These are phyloP conservation scores for Pteronotus mesoamericanus DNA, from an alignment of 2,797 vertebrate genomes.

Conservation along the genomic window DNA sequence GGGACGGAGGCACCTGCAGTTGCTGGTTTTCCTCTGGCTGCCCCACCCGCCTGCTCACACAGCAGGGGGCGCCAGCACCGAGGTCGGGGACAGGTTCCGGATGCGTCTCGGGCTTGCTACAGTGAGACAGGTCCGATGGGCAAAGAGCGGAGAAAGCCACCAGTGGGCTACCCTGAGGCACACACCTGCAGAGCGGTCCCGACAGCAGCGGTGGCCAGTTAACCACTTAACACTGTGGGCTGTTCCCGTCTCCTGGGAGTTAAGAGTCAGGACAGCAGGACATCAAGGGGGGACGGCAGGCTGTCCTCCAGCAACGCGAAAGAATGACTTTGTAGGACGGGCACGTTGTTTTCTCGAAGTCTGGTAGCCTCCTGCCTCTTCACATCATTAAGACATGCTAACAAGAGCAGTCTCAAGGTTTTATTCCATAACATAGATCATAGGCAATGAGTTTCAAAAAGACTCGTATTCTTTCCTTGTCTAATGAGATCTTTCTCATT, in stretches of 20 bases:
- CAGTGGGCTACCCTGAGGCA: neutral
- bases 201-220: accelerated
- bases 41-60: neutral
- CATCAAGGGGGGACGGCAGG: neutral
- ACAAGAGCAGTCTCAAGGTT: neutral
- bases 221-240: neutral
- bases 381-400: neutral
- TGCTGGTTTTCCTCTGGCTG: neutral
- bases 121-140: neutral
- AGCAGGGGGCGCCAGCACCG: neutral
- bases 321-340: neutral
- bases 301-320: neutral
- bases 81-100: neutral
- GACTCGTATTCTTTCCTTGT: neutral
- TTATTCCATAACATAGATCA: too few species aligned
- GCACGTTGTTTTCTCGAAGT: neutral
- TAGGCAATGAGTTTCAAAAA: neutral
- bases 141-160: neutral
- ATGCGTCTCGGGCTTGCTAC: neutral
- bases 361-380: neutral
- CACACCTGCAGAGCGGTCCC: accelerated
- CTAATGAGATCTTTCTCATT: neutral
- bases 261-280: neutral
- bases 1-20: too few species aligned
- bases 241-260: neutral